A percentile compares a stretch with the other conserved stretches of the same genome.
phyloP scores from a whole-genome alignment of 2,888 invertebrate genomes.

The Linnaemya vulpina region DNA sequence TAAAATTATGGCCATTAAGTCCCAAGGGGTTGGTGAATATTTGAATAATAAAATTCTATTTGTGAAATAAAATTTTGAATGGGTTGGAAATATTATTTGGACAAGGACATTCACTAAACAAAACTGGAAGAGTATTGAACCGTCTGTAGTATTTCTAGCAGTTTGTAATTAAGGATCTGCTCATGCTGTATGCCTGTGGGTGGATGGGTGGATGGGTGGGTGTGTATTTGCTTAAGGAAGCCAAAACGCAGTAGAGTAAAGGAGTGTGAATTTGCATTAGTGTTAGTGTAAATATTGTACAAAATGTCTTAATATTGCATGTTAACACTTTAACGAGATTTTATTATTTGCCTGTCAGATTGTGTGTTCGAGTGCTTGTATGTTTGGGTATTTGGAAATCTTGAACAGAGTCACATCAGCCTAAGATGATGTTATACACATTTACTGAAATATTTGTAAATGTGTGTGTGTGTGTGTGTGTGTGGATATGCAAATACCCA shows the following conservation, averaged over 20 bases:
- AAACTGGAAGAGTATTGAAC: background rate
- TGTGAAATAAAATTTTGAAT: background rate
- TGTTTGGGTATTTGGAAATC: constrained; percentile 24
- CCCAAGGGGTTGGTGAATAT: background rate
- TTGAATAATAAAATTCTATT: constrained; percentile 17
- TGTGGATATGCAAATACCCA: constrained; percentile 32
- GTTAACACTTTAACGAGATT: constrained; percentile 78
- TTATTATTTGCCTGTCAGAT: constrained; percentile 69
- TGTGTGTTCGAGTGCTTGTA: background rate
- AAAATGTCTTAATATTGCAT: constrained; percentile 75
- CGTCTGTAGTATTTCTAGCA: background rate
- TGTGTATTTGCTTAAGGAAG: background rate
- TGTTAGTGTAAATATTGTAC: constrained; percentile 59
- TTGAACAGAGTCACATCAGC: constrained; percentile 29
- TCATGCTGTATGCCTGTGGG: background rate
- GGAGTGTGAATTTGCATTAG: constrained; percentile 33
- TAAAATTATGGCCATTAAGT: constrained; percentile 14
- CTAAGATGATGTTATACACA: constrained; percentile 20
- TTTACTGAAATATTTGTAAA: constrained; percentile 4
- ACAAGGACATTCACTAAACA: background rate
- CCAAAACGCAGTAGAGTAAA: background rate
- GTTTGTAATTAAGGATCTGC: background rate
- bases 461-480: background rate
- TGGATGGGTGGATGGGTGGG: too few relatives aligned
- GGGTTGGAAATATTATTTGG: background rate